A percentile compares a stretch with the other conserved stretches of the same genome.
Conservation (phyloP, 2,888 invertebrate species). For the Stenurella melanura region DNA sequence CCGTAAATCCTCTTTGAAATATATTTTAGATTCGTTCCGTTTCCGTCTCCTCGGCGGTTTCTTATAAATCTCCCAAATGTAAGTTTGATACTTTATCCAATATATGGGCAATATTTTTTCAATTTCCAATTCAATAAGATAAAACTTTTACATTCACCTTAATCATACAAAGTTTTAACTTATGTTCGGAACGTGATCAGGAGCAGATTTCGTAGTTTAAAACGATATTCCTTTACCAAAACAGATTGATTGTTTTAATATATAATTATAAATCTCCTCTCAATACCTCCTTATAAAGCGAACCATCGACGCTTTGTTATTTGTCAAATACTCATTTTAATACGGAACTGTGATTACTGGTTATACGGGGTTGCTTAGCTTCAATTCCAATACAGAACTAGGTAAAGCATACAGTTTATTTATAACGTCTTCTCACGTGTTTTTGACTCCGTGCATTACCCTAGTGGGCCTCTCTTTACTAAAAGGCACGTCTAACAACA, state of each 20-base stretch:
- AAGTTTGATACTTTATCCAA: conserved; percentile 50
- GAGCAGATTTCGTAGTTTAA: neutral
- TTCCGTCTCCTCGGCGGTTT: conserved; percentile 4
- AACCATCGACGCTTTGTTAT: no score
- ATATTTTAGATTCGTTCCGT: conserved; percentile 5
- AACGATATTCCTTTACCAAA: neutral
- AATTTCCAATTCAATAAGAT: conserved; percentile 34
- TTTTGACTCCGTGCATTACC: no score
- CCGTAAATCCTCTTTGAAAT: conserved; percentile 11
- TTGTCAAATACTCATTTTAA: no score
- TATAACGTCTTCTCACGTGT: no score
- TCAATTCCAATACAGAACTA: no score
- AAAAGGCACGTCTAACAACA: no score
- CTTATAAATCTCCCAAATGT: conserved; percentile 49
- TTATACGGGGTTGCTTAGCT: no score
- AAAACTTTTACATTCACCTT: conserved; percentile 25
- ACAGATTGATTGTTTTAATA: neutral
- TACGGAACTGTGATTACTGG: no score
- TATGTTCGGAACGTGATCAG: conserved; percentile 4
- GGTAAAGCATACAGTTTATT: no score
- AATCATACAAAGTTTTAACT: conserved; percentile 27
- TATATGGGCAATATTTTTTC: conserved; percentile 44
- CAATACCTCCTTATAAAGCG: neutral
- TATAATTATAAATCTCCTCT: neutral
- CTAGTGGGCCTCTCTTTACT: no score